Evolutionary conservation across 2,797 vertebrate species (phyloP), one percentile per base, ranked within the genome.

Genomic region (Emydoidea blandingii): DNA sequence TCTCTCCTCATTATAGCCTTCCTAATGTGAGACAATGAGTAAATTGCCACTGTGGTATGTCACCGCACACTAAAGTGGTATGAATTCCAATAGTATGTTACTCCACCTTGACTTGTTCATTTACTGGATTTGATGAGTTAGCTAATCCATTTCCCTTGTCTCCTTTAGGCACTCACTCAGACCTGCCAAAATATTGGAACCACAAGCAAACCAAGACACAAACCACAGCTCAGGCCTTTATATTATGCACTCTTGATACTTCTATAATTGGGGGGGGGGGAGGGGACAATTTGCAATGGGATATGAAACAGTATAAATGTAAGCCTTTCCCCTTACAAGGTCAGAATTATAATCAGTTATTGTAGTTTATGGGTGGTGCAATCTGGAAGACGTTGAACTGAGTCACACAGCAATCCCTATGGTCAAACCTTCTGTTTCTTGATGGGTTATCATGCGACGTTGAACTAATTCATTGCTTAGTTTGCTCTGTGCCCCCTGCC

Each of bases 11-110:
- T 25, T 8, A 44, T 27, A 53, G 62, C 2, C 6, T 81, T 49
- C 4, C 1, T 1, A 65, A 31, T 5, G 3, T 47, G 27, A 50
- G 8, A 10, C 21, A 83, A 18, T 0, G 4, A 85, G 8, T 11
- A 16, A 65, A 3, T 1, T 41, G 14, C 50, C 21, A 25, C 41
- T 11, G 5, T 81, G 57, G n/a, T 41, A 2, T 6, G 50, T 21
- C 29, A 1, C 16, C 31, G 47, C 62, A n/a, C 1, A 1, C 34
- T 18, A 49, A 86, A 79, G 8, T 8, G 15, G 72, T 3, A 37
- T 54, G 27, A 47, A 18, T 4, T 59, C 49, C 81, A 34, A 3
- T 29, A n/a, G 0, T 16, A 37, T 57, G 25, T 83, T 37, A 52
- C 29, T 68, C 74, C 12, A 12, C 41, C 3, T 0, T 18, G 29